A percentile compares a stretch with the other conserved stretches of the same genome.
phyloP scores from a whole-genome alignment of 1,140 invertebrate species.

The Drosophila hydei region DNA sequence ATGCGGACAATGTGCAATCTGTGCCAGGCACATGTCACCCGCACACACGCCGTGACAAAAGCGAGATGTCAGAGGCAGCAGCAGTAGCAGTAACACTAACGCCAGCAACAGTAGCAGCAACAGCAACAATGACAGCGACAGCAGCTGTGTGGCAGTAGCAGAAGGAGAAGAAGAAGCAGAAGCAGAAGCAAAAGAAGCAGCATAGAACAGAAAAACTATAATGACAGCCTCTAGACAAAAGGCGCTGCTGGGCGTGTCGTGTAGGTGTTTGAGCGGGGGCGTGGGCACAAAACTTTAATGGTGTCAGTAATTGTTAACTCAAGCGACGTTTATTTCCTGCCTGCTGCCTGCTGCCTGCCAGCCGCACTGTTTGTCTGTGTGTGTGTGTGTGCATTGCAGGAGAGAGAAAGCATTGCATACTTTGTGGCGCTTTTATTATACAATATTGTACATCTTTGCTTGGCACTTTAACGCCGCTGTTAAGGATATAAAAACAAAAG shows the following conservation, averaged over 20 bases:
- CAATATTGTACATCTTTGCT: conserved; percentile 67
- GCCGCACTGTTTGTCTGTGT: conserved; percentile 2
- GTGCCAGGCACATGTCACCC: conserved; percentile 73
- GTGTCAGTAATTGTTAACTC: conserved; percentile 82
- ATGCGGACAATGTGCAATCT: conserved; percentile 74
- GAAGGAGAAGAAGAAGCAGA: conserved; percentile 26
- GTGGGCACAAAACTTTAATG: conserved; percentile 71
- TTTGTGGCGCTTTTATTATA: conserved; percentile 77
- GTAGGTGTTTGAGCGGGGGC: conserved; percentile 1
- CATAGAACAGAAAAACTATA: conserved; percentile 65
- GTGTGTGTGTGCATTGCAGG: conserved; percentile 24
- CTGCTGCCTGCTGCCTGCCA: conserved; percentile 26
- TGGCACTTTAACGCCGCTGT: conserved; percentile 70
- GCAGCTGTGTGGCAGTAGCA: conserved; percentile 23
- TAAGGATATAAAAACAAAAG: conserved; percentile 75
- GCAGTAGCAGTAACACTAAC: conserved; percentile 16
- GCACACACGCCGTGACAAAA: conserved; percentile 39
- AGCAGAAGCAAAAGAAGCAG: too few relatives aligned
- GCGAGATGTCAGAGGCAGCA: conserved; percentile 44
- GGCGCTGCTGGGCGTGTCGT: conserved; percentile 23
- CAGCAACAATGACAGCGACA: conserved; percentile 51
- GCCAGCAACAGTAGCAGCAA: conserved; percentile 33
- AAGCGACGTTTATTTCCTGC: conserved; percentile 81
- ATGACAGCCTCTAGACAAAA: conserved; percentile 63
- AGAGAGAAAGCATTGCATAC: conserved; percentile 58